Evolutionary conservation across 2,797 vertebrate genomes (phyloP).

Genomic region (Onychomys torridus): DNA sequence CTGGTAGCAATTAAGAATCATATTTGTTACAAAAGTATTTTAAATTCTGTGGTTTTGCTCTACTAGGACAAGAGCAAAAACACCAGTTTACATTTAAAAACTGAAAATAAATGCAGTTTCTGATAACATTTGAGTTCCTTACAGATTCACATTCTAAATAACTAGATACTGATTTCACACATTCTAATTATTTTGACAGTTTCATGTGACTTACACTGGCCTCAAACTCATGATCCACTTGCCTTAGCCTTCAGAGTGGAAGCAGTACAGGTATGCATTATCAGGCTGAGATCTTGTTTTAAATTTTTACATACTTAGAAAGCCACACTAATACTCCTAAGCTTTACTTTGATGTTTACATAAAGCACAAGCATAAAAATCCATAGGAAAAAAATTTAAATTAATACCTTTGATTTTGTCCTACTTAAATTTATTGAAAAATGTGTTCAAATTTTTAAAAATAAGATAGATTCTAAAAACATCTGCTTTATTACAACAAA

Average conservation of each 20-base stretch:
- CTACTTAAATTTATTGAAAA: constrained; percentile 20
- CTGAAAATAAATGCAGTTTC: constrained; percentile 26
- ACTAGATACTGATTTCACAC: neutral
- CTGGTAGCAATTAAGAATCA: neutral
- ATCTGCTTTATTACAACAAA: constrained; percentile 1
- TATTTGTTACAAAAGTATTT: neutral
- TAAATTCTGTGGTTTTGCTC: neutral
- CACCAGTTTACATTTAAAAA: constrained; percentile 52
- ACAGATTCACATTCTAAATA: constrained; percentile 29
- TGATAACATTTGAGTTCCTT: neutral
- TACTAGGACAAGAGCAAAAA: constrained; percentile 27
- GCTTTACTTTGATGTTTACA: neutral
- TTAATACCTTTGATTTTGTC: neutral
- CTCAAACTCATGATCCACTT: neutral
- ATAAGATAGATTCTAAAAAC: neutral
- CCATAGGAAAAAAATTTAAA: neutral
- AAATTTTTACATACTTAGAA: neutral
- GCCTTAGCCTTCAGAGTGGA: neutral
- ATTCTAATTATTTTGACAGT: neutral
- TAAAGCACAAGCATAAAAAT: neutral
- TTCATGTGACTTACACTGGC: neutral
- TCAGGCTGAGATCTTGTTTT: neutral
- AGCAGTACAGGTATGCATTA: neutral
- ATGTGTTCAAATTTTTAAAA: neutral
- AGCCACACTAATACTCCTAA: neutral